These are phyloP conservation scores for Zele albiditarsus DNA, from an alignment of 2,888 invertebrate genomes.

Conservation along the genomic window DNA sequence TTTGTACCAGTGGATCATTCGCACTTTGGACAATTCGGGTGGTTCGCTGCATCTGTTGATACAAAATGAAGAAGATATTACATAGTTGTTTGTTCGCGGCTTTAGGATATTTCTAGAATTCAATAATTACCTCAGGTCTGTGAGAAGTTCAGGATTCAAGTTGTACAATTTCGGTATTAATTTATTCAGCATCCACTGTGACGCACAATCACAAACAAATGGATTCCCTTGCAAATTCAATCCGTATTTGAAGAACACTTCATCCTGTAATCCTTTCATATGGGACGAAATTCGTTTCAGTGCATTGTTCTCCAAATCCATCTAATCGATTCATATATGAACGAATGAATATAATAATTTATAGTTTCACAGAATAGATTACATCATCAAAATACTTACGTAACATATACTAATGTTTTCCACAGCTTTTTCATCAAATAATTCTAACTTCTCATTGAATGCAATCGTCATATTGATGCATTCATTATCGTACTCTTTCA, in stretches of 20 bases:
- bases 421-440: conserved; percentile 67
- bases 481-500: conserved; percentile 59
- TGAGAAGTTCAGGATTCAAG: conserved; percentile 72
- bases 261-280: conserved; percentile 67
- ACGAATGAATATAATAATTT: conserved; percentile 21
- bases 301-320: conserved; percentile 77
- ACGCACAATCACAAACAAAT: conserved; percentile 77
- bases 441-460: conserved; percentile 72
- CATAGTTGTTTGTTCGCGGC: neutral
- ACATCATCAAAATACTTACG: conserved; percentile 70
- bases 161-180: conserved; percentile 74
- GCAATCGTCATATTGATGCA: conserved; percentile 75
- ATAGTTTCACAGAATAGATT: conserved; percentile 3
- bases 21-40: conserved; percentile 71
- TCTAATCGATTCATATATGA: conserved; percentile 64
- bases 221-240: conserved; percentile 78
- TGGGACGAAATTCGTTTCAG: conserved; percentile 71
- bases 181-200: conserved; percentile 77
- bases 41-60: conserved; percentile 75
- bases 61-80: neutral
- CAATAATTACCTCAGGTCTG: conserved; percentile 74
- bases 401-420: conserved; percentile 74
- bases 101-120: neutral
- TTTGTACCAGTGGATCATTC: conserved; percentile 78
- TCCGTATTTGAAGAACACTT: conserved; percentile 70